Conservation (phyloP, 2,797 vertebrate genomes). For the Petrocephalus sullivani region DNA sequence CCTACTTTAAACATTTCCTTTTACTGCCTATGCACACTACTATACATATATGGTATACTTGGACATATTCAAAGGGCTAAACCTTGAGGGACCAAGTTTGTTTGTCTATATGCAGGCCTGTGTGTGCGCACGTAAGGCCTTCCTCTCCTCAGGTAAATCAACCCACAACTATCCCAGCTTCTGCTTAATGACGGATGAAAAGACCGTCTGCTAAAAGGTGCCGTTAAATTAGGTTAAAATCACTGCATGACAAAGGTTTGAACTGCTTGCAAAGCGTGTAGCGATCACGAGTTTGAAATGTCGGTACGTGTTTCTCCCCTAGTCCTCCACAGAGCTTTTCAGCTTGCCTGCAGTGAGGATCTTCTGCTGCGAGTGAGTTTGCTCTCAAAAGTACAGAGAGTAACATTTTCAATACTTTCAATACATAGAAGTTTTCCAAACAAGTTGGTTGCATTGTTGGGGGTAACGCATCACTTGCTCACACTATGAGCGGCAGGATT, state of each 20-base stretch:
- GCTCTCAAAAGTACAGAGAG: not conserved
- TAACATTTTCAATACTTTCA: not conserved
- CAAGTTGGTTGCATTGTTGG: not conserved
- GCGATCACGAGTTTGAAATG: not conserved
- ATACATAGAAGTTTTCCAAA: not conserved
- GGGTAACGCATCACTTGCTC: not conserved
- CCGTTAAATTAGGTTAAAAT: slow-evolving; percentile 78
- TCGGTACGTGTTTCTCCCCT: not conserved
- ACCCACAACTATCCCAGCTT: slow-evolving; percentile 48
- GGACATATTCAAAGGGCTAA: not conserved
- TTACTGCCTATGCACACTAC: too few relatives aligned
- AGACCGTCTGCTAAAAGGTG: slow-evolving; percentile 77
- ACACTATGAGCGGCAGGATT: not conserved
- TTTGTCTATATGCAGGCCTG: not conserved
- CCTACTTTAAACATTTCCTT: too few relatives aligned
- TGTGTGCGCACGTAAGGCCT: slow-evolving; percentile 53
- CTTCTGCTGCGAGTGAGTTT: not conserved
- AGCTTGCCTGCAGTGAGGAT: not conserved
- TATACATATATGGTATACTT: not conserved
- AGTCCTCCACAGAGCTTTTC: not conserved
- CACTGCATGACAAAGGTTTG: slow-evolving; percentile 42
- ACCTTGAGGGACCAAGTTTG: not conserved
- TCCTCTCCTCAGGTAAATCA: slow-evolving; percentile 61
- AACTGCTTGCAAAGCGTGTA: not conserved
- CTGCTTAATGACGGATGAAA: slow-evolving; percentile 67